These are phyloP conservation scores for Sciurus carolinensis DNA, from an alignment of 2,797 vertebrate genomes.

Conservation along the genomic window DNA sequence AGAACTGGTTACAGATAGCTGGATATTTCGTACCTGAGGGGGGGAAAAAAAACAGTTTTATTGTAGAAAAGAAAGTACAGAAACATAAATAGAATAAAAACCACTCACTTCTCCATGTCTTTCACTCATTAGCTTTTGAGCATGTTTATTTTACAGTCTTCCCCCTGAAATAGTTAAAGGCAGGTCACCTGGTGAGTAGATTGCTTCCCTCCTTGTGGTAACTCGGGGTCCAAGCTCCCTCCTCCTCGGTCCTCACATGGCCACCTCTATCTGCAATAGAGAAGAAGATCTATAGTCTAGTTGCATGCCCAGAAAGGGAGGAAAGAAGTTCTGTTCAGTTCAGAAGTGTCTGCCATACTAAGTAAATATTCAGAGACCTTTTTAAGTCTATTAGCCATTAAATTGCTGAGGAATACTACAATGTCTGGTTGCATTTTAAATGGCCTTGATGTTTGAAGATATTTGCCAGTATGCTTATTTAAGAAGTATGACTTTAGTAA, in stretches of 20 bases:
- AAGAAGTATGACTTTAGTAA: neutral
- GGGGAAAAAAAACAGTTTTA: neutral
- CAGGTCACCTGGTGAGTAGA: neutral
- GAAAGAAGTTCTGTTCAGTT: neutral
- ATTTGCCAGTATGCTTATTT: neutral
- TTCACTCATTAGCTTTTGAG: neutral
- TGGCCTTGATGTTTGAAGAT: neutral
- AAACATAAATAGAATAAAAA: neutral
- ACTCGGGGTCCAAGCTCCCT: neutral
- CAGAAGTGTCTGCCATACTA: neutral
- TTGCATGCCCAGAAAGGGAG: neutral
- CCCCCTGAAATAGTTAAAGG: neutral
- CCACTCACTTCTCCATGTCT: neutral
- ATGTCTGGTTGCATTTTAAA: neutral
- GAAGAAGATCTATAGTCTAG: neutral
- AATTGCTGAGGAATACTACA: constrained; percentile 3
- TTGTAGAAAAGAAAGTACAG: neutral
- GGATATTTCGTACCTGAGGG: neutral
- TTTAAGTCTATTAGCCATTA: neutral
- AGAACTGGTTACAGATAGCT: neutral
- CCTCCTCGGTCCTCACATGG: neutral
- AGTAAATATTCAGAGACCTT: neutral
- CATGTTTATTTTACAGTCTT: neutral
- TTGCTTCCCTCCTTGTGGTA: neutral
- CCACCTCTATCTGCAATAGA: neutral